Percentiles rank a stretch among this genome's conserved stretches.
Conservation (phyloP, 2,113 vertebrate species). For the Hippocampus mohnikei region DNA sequence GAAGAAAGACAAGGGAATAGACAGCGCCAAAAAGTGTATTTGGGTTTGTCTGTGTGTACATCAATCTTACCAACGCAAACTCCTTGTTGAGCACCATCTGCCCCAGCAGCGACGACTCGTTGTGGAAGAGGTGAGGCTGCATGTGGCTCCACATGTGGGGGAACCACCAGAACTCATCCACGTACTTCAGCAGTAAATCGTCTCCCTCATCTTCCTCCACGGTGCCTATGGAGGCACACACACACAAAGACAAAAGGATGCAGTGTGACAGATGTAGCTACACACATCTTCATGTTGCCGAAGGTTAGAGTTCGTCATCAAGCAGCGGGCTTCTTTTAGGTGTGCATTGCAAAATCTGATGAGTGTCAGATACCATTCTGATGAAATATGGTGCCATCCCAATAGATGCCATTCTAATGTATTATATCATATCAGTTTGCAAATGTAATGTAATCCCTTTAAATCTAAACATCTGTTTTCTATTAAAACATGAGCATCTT, state of each 20-base stretch:
- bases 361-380: constrained; percentile 35
- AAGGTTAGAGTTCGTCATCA: constrained; percentile 4
- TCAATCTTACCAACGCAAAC: constrained; percentile 87
- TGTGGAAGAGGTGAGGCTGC: constrained; percentile 98
- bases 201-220: constrained; percentile 89
- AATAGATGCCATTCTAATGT: constrained; percentile 20
- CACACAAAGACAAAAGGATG: constrained; percentile 34
- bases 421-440: constrained; percentile 16
- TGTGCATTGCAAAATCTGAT: constrained; percentile 36
- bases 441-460: constrained; percentile 30
- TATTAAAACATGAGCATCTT: constrained; percentile 12
- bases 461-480: constrained; percentile 10
- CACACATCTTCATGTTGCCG: constrained; percentile 2
- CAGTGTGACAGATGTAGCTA: constrained; percentile 3
- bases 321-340: constrained; percentile 16
- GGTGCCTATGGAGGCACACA: constrained; percentile 72
- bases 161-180: constrained; percentile 98
- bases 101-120: constrained; percentile 91
- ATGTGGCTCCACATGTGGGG: constrained; percentile 99
- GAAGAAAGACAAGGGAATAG: constrained; percentile 24
- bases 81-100: constrained; percentile 99
- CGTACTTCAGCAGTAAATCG: constrained; percentile 84
- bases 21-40: constrained; percentile 22
- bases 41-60: neutral
- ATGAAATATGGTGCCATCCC: constrained; percentile 23